Evolutionary conservation across 2,888 invertebrate species (phyloP).

Genomic region (Thera britannica): DNA sequence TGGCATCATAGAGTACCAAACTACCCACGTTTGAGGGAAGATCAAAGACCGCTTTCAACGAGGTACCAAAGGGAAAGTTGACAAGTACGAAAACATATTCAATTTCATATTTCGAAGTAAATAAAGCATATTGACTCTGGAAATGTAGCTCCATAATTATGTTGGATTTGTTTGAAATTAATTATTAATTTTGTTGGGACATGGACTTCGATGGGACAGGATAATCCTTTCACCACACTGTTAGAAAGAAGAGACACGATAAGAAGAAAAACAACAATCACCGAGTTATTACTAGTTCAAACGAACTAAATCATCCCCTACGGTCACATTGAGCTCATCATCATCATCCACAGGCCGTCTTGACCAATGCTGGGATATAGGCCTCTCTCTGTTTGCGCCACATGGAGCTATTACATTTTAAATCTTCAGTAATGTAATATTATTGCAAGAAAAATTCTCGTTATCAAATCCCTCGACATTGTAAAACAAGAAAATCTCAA

Average conservation of each 20-base stretch:
- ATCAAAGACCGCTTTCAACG: constrained; percentile 1
- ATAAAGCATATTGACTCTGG: constrained; percentile 1
- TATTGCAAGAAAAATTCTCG: not conserved
- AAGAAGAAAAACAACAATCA: too few species aligned
- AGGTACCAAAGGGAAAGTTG: constrained; percentile 5
- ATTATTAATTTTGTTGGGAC: not conserved
- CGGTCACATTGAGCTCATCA: too few species aligned
- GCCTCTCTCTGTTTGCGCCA: too few species aligned
- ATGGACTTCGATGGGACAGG: too few species aligned
- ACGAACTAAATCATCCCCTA: too few species aligned
- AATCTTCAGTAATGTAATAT: not conserved
- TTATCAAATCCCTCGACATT: not conserved
- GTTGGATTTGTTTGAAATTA: not conserved
- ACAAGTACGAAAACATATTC: constrained; percentile 15
- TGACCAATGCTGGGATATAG: too few species aligned
- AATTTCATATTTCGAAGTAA: constrained; percentile 7
- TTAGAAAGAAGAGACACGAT: too few species aligned
- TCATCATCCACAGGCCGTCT: too few species aligned
- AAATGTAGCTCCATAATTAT: not conserved
- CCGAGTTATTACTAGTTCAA: too few species aligned
- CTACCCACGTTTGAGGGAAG: constrained; percentile 4
- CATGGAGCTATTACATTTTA: too few species aligned
- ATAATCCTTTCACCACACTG: too few species aligned
- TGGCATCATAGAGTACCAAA: not conserved
- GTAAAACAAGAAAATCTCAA: not conserved